Evolutionary conservation across 2,113 vertebrate genomes (phyloP), one percentile per base, ranked within the genome.

Genomic region (Vireo altiloquus): DNA sequence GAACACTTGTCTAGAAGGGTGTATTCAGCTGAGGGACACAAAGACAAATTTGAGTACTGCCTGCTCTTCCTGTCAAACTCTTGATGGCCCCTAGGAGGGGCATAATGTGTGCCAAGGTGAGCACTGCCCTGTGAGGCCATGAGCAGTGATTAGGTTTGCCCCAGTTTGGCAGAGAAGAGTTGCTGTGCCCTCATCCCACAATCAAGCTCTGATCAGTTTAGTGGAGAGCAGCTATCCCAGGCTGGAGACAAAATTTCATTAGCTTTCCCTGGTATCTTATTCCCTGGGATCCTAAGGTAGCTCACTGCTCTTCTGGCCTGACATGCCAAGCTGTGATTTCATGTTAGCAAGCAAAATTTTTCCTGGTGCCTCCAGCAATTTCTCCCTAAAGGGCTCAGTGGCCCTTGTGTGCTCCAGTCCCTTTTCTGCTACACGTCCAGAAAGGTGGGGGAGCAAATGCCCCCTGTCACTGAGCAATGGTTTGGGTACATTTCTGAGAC

Each of bases 391-490:
- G 24, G 52, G 16, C 39, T 82, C 40, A 44, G 44, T 4, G 33
- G 16, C 17, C 28, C 20, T 37, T 10, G 7, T 7, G n/a, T 0
- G 0, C 9, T 23, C 18, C 0, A 0, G 16, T 68, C 24, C 17
- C 15, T 66, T 68, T 44, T 56, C 57, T 60, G 44, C 30, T 76
- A 20, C 31, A 6, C 33, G 60, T 52, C 28, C 79, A 93, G 44
- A n/a, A 33, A 40, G 20, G 30, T 37, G 64, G 22, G 28, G n/a
- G 15, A 70, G 19, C 9, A 72, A 92, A 91, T 33, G 4, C 2
- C 11, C 20, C 17, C 22, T 17, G 10, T 9, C 59, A n/a, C 2
- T 25, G 16, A 86, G 44, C 53, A 57, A 37, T 23, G 10, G 22
- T 56, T 82, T 28, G 10, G 54, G 31, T 19, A n/a, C 1, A 2